Evolutionary conservation across 2,797 vertebrate genomes (phyloP), one percentile per base, ranked within the genome.

Genomic region (Sorex maritimensis): DNA sequence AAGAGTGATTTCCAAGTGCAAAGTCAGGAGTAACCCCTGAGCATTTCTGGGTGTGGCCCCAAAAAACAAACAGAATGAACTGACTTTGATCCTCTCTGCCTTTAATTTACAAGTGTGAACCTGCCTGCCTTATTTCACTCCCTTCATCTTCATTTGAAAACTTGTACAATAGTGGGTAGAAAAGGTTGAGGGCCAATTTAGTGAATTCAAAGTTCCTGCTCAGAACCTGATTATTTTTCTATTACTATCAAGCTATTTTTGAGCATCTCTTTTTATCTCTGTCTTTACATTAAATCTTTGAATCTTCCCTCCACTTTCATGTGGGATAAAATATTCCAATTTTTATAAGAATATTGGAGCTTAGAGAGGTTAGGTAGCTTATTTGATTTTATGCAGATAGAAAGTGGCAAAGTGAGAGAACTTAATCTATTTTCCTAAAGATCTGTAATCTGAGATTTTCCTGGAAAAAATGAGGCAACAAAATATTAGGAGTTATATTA

Each of bases 401-500:
- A 85, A 74, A 69, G 5, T 74, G 65, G 14, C 61, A 84, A 26
- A 46, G 28, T 38, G 13, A 79, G 58, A 69, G 13, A 55, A 28
- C 44, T 85, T 38, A 88, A 73, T 65, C 67, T 77, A 17, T 72
- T 79, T 85, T 92, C 46, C 34, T 44, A 19, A 15, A 81, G 80
- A 23, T 58, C 44, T 74, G 19, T 55, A 26, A 69, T 61, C 46
- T 61, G 68, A 11, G 55, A 67, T 73, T 92, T 84, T 17, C 23
- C 0, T 69, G 11, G 41, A 44, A 46, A 68, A 15, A 28, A 81
- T 55, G 52, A 55, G 52, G 17, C 17, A 14, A 14, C 17, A 55
- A 55, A 55, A 55, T 55, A 55, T 15, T 55, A 55, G 38, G 6
- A 3, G 0, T 23, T 17, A 12, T 12, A 14, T 2, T 86, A 41